phyloP scores from a whole-genome alignment of 2,113 vertebrate genomes.

The Pseudonaja textilis region DNA sequence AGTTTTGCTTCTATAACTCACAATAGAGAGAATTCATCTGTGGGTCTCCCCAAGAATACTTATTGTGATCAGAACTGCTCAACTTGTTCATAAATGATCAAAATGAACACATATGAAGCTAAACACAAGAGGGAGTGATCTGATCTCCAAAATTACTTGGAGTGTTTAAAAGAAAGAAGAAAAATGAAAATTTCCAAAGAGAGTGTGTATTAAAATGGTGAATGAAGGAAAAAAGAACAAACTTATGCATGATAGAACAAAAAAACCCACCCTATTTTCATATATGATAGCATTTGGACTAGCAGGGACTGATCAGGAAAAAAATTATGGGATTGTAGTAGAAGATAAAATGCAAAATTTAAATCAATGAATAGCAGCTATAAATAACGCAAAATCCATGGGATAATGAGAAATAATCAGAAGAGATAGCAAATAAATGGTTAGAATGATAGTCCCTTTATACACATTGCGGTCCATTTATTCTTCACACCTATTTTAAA shows the following conservation, averaged over 20 bases:
- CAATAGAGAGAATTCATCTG: neutral
- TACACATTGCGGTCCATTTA: neutral
- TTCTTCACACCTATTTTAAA: neutral
- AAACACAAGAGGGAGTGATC: neutral
- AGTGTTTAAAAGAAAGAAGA: neutral
- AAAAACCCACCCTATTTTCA: neutral
- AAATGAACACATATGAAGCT: neutral
- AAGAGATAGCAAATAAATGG: neutral
- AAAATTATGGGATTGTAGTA: neutral
- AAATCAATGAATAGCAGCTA: neutral
- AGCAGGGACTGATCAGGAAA: neutral
- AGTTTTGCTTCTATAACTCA: neutral
- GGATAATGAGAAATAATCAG: neutral
- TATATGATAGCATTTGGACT: neutral
- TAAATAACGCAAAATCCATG: neutral
- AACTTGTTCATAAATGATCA: neutral
- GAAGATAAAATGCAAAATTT: neutral
- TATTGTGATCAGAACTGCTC: neutral
- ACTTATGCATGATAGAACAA: neutral
- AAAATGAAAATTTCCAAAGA: neutral
- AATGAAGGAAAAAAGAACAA: neutral
- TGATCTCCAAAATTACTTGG: neutral
- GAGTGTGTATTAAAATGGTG: neutral
- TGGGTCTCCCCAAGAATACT: neutral
- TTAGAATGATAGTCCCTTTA: neutral